Conservation (phyloP, 2,888 invertebrate genomes). For the Colletes collaris region DNA sequence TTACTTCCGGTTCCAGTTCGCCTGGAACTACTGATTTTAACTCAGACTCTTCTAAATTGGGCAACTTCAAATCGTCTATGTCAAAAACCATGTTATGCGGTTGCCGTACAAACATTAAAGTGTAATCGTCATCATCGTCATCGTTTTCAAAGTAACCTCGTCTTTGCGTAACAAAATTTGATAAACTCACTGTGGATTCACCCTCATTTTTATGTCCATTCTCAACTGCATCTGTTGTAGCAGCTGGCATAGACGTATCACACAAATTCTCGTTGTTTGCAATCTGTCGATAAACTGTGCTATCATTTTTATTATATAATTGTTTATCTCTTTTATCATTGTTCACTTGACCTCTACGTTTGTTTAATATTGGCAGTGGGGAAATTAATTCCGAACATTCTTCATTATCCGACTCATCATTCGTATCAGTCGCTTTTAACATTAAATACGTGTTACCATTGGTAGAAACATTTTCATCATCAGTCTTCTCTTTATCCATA, state of each 20-base stretch:
- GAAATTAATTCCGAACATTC: not conserved
- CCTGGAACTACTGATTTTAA: conserved; percentile 11
- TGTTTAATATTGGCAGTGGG: conserved; percentile 1
- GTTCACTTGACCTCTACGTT: not conserved
- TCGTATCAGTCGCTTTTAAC: not conserved
- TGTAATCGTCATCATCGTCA: conserved; percentile 77
- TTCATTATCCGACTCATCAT: conserved; percentile 15
- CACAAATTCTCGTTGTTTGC: not conserved
- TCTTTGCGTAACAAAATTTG: conserved; percentile 65
- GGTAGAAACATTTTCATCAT: conserved; percentile 25
- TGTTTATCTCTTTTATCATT: not conserved
- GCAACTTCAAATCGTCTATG: conserved; percentile 74
- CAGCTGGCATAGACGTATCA: not conserved
- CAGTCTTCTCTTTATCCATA: conserved; percentile 31
- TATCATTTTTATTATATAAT: not conserved
- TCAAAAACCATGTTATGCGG: conserved; percentile 66
- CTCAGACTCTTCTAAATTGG: conserved; percentile 57
- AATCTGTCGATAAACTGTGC: not conserved
- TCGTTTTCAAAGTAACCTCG: conserved; percentile 58
- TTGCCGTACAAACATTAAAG: conserved; percentile 66
- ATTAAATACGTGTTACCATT: conserved; percentile 23
- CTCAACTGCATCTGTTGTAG: not conserved
- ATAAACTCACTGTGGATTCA: conserved; percentile 30
- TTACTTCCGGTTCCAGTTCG: conserved; percentile 71
- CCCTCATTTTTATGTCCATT: not conserved